A percentile compares a stretch with the other conserved stretches of the same genome.
These are phyloP conservation scores for Sarotherodon lohbergeri DNA, from an alignment of 2,113 vertebrate genomes.

Conservation along the genomic window DNA sequence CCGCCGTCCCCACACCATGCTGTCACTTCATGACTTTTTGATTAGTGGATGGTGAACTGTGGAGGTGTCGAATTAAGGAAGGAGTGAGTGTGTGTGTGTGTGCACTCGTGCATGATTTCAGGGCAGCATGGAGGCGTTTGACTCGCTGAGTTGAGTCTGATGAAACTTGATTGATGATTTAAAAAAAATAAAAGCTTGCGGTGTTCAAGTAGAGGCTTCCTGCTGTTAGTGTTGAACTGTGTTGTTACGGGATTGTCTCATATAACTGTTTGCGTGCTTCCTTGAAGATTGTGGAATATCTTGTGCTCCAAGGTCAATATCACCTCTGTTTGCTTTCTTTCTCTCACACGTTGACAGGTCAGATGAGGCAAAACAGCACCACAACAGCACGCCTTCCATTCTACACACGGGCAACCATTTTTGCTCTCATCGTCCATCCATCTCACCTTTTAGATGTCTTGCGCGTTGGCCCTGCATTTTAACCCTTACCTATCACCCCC, in stretches of 20 bases:
- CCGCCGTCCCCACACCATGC: too few species aligned
- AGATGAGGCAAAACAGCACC: neutral
- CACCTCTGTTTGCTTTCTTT: neutral
- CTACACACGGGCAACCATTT: neutral
- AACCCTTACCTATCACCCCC: slow-evolving; percentile 1
- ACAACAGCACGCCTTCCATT: neutral
- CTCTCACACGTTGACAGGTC: neutral
- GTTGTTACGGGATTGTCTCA: slow-evolving; percentile 5
- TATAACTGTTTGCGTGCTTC: neutral
- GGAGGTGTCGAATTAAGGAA: too few species aligned
- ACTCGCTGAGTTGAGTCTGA: slow-evolving; percentile 11
- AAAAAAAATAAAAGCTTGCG: neutral
- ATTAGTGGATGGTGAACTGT: too few species aligned
- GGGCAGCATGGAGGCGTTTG: neutral
- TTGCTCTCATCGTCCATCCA: neutral
- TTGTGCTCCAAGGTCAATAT: slow-evolving; percentile 21
- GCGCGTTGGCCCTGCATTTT: neutral
- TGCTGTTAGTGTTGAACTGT: slow-evolving; percentile 22
- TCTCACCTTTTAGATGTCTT: neutral
- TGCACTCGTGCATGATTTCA: neutral
- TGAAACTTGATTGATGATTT: slow-evolving; percentile 44
- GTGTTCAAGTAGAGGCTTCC: neutral
- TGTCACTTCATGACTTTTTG: too few species aligned
- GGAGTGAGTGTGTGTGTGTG: too few species aligned
- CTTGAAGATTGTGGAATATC: neutral